Evolutionary conservation across 2,888 invertebrate genomes (phyloP).

Genomic region (Xestobium rufovillosum): DNA sequence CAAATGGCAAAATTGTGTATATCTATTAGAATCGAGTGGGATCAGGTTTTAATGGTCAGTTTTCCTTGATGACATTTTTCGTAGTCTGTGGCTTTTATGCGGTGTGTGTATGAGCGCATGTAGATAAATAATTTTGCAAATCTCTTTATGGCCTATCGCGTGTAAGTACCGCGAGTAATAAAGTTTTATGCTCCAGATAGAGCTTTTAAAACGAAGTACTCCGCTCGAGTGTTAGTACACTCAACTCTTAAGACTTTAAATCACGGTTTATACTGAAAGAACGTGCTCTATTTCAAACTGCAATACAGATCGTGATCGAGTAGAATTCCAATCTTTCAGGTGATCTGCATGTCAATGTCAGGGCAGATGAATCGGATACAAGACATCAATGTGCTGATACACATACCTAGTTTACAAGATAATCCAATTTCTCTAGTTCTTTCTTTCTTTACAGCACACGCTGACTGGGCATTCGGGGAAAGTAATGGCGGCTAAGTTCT

Average conservation of each 20-base stretch:
- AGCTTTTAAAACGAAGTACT: too few relatives aligned
- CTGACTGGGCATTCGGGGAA: constrained; percentile 95
- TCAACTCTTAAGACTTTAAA: constrained; percentile 8
- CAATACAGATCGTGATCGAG: constrained; percentile 20
- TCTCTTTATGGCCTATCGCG: too few relatives aligned
- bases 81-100: too few relatives aligned
- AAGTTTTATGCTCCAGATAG: too few relatives aligned
- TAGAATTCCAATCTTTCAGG: constrained; percentile 16
- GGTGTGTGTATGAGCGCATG: too few relatives aligned
- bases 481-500: constrained; percentile 94
- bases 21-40: too few relatives aligned
- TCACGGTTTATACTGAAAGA: constrained; percentile 5
- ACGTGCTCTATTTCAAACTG: constrained; percentile 17
- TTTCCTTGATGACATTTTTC: too few relatives aligned
- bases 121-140: too few relatives aligned
- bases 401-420: constrained; percentile 14
- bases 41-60: too few relatives aligned
- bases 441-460: constrained; percentile 64
- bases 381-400: constrained; percentile 16
- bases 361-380: constrained; percentile 11
- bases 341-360: constrained; percentile 15
- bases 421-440: constrained; percentile 15
- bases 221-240: constrained; percentile 1
- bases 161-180: too few relatives aligned
- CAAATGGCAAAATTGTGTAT: too few relatives aligned